Conservation (phyloP, 2,888 invertebrate genomes). For the Luffia ferchaultella region DNA sequence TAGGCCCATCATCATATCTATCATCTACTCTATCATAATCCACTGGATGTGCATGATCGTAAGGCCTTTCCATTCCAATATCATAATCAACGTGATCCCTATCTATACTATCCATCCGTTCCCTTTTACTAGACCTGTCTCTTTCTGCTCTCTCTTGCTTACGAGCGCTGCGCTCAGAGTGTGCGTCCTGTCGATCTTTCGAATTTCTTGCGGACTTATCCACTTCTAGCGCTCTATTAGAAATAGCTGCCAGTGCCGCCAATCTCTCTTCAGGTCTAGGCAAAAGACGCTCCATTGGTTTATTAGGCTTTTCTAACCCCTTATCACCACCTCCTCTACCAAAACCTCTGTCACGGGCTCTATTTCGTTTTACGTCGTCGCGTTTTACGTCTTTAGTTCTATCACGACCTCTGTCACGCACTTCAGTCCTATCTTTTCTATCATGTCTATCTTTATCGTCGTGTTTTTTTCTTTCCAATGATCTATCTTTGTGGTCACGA, state of each 20-base stretch:
- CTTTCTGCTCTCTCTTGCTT: constrained; percentile 58
- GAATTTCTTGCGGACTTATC: constrained; percentile 54
- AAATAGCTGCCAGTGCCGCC: constrained; percentile 63
- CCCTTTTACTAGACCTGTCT: constrained; percentile 57
- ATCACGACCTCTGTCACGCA: constrained; percentile 69
- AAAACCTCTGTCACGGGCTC: constrained; percentile 53
- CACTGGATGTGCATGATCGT: constrained; percentile 53
- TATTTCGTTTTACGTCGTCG: constrained; percentile 53
- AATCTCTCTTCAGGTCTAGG: constrained; percentile 72
- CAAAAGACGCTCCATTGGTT: constrained; percentile 68
- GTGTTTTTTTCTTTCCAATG: constrained; percentile 55
- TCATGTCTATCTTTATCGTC: constrained; percentile 70
- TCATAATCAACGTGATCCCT: constrained; percentile 58
- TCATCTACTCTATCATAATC: constrained; percentile 59
- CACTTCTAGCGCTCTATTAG: constrained; percentile 45
- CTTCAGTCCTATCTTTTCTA: constrained; percentile 72
- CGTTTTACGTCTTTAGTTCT: constrained; percentile 31
- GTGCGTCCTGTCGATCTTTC: constrained; percentile 53
- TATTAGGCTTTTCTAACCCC: constrained; percentile 69
- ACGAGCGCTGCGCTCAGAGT: constrained; percentile 53
- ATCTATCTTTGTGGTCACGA: constrained; percentile 56
- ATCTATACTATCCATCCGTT: constrained; percentile 51
- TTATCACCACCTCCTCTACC: constrained; percentile 56
- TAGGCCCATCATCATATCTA: constrained; percentile 48
- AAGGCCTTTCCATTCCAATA: constrained; percentile 46